Conservation (phyloP, 2,113 vertebrate species). For the Cyprinodon tularosa region DNA sequence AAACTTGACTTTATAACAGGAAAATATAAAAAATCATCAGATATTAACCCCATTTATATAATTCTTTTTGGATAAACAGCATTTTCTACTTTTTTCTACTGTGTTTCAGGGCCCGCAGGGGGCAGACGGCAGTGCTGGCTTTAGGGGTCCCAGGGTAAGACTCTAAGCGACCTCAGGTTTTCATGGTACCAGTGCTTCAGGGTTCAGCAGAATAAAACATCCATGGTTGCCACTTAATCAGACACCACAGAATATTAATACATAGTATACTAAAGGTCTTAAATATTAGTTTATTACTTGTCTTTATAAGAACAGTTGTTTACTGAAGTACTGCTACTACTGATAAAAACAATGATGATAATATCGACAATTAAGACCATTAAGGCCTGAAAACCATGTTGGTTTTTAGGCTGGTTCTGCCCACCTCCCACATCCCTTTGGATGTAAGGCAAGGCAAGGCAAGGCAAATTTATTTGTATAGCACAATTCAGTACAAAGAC, state of each 20-base stretch:
- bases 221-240: conserved; percentile 45
- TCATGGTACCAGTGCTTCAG: conserved; percentile 29
- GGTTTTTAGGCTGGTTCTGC: too few relatives aligned
- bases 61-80: not conserved
- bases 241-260: conserved; percentile 15
- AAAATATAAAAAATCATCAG: not conserved
- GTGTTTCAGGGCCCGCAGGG: conserved; percentile 81
- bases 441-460: too few relatives aligned
- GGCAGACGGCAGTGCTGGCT: conserved; percentile 71
- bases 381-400: too few relatives aligned
- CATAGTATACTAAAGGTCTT: conserved; percentile 18
- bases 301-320: too few relatives aligned
- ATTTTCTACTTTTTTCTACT: conserved; percentile 30
- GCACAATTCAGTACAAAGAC: too few relatives aligned
- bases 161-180: conserved; percentile 9
- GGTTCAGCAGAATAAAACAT: conserved; percentile 34
- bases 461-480: too few relatives aligned
- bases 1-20: not conserved
- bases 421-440: too few relatives aligned
- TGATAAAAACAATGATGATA: too few relatives aligned
- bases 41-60: conserved; percentile 6
- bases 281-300: too few relatives aligned
- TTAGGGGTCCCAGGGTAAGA: conserved; percentile 80
- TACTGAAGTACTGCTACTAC: too few relatives aligned
- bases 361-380: too few relatives aligned